Conservation (phyloP, 2,113 vertebrate species). For the Tachycineta bicolor region DNA sequence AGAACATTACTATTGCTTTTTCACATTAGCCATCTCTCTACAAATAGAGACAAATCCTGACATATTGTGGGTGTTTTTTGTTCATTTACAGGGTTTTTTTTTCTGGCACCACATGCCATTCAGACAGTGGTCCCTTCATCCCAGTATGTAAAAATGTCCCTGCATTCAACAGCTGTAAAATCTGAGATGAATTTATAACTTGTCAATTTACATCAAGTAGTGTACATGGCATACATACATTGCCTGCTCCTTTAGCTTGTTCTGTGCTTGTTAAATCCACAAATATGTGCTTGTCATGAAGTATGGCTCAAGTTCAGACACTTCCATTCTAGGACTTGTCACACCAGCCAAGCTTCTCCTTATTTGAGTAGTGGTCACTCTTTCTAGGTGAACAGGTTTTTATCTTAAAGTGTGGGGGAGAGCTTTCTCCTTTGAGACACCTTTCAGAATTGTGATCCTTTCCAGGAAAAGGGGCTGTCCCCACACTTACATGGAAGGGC, state of each 20-base stretch:
- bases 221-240: background rate
- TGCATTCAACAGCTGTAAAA: background rate
- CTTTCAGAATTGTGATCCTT: background rate
- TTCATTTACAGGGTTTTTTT: background rate
- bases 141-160: background rate
- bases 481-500: background rate
- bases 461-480: background rate
- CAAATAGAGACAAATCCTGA: background rate
- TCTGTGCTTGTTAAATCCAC: background rate
- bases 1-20: background rate
- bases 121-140: background rate
- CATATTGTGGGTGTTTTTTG: accelerated
- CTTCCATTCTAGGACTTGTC: background rate
- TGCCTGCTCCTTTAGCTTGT: background rate
- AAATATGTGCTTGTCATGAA: background rate
- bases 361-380: background rate
- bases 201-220: background rate
- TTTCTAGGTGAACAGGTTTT: background rate
- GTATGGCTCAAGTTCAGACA: background rate
- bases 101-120: background rate
- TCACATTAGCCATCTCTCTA: background rate
- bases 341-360: background rate
- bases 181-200: background rate
- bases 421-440: background rate
- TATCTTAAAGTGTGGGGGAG: background rate